Base-by-base conservation (phyloP, 2,888 invertebrate genomes). In the Nycteola revayana region DNA sequence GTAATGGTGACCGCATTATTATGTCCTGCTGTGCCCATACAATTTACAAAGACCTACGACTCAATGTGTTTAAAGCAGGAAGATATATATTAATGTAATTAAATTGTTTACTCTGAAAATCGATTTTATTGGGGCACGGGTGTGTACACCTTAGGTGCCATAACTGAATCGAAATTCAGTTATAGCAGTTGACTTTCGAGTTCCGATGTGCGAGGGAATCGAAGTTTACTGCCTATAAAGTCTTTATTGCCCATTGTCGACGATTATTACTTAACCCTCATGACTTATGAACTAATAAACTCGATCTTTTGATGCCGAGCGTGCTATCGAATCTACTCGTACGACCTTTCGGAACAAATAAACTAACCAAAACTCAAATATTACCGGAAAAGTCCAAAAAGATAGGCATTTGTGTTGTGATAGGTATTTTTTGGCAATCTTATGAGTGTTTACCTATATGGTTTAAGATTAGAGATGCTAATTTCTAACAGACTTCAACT, bases 231-330 rank as follows among this genome's bases (percentile, higher is more conserved):
- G 78, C 82, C 85, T 82, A 87, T 87, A 87, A 87, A 87, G 61
- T 78, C 79, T 86, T 87, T 87, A 87, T 85, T 73, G 82, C 82
- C 83, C 82, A 86, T 87, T 87, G 85, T 87, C 80, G 81, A 79
- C 83, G 77, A 86, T 85, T 86, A 87, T 85, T 86, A 85, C 86
- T 84, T 82, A 84, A 81, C 86, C 84, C 83, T 79, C 75, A 79
- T 83, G 86, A 86, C 84, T 86, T 87, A 86, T 86, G 83, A 84
- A 84, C 85, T 83, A 81, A 85, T 86, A 86, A 87, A 84, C 82
- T 82, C 75, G 72, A 77, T 77, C 75, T 80, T 73, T 73, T 71
- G 75, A 80, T 80, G 71, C 73, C 75, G 64, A 65, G 66, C 67
- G 62, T 65, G 66, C 62, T 60, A 70, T 65, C 66, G 61, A 62